Evolutionary conservation across 2,888 invertebrate genomes (phyloP).

Genomic region (Hypercompe scribonia): DNA sequence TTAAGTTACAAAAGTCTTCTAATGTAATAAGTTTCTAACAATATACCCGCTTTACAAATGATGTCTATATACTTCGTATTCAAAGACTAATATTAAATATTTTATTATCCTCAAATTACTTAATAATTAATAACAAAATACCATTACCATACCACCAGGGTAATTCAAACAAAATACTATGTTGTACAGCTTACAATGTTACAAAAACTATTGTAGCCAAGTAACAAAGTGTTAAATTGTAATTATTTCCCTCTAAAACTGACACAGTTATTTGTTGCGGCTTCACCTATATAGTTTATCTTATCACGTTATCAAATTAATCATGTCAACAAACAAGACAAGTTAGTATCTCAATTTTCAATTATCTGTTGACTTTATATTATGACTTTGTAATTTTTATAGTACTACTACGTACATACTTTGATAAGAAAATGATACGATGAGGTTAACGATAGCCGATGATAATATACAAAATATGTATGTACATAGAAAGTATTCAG

Average conservation of each 20-base stretch:
- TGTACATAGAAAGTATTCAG: not conserved
- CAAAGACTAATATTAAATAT: not conserved
- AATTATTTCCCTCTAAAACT: not conserved
- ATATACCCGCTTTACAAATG: not conserved
- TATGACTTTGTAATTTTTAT: constrained; percentile 9
- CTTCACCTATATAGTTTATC: constrained; percentile 33
- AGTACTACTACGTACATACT: not conserved
- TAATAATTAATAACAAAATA: too few relatives aligned
- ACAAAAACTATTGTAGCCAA: not conserved
- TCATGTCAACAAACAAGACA: constrained; percentile 27
- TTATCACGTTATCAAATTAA: constrained; percentile 49
- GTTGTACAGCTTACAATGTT: not conserved
- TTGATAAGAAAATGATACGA: not conserved
- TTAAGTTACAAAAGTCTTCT: not conserved
- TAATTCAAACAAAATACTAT: not conserved
- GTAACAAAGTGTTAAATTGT: not conserved
- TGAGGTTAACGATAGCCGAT: not conserved
- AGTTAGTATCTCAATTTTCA: not conserved
- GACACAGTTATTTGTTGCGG: constrained; percentile 1
- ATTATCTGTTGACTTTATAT: constrained; percentile 18
- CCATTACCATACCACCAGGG: too few relatives aligned
- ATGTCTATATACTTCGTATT: not conserved
- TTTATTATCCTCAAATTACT: not conserved
- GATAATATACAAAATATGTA: not conserved
- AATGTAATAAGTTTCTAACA: not conserved